Evolutionary conservation across 2,113 vertebrate species (phyloP), one percentile per base, ranked within the genome.

Genomic region (Corythaixoides concolor): DNA sequence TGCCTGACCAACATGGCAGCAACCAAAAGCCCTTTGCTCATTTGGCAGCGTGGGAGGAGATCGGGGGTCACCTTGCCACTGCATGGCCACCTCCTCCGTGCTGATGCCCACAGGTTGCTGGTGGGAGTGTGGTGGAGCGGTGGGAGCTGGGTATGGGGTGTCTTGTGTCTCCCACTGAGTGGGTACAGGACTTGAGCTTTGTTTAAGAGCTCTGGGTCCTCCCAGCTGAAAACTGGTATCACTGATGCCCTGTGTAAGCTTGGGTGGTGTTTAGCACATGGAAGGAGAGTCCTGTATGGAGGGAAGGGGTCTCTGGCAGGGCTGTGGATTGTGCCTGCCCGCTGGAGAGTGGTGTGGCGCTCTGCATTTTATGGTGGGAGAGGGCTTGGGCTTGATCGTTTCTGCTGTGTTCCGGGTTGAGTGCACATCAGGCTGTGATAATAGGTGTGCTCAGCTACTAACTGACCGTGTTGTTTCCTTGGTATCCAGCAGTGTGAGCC

Each of bases 401-500:
- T 35, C 56, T 12, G 24, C 15, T 24, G 32, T 32, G 28, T 32
- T 43, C 2, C 0, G 35, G 28, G 72, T 12, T 21, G 52, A 76
- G 64, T 10, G 35, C 35, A 5, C 21, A 12, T 37, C 26, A 59
- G 43, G 15, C 19, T 14, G 23, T 26, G 64, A 9, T 27, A n/a
- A 64, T 6, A 53, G 28, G 12, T 21, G 37, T 6, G 19, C 62
- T 67, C 58, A 37, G 82, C 53, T 47, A 24, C 45, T 12, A 37
- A 39, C 45, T 35, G 59, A 64, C 68, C 1, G 0, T 3, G 4
- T 33, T 0, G 0, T 89, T 35, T 32, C 9, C 2, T 6, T n/a
- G 49, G 55, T 17, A 19, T 16, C 68, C 37, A 28, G 6, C 32
- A 19, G 62, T 6, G 2, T 1, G 11, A 76, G 69, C 37, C 63